phyloP scores from a whole-genome alignment of 2,888 invertebrate genomes.

The Lithophane socia region DNA sequence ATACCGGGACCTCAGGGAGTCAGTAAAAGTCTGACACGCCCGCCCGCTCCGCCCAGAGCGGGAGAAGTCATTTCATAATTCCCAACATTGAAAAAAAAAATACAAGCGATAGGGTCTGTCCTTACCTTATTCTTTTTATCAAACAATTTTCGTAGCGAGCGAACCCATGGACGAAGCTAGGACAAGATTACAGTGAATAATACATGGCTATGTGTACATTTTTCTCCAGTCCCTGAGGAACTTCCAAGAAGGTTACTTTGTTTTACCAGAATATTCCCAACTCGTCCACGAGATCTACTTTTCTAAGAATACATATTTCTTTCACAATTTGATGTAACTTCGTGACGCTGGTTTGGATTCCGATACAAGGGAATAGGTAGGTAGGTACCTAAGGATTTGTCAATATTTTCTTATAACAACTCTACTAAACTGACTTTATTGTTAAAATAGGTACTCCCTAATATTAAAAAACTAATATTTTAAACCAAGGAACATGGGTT shows the following conservation, averaged over 20 bases:
- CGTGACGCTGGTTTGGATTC: neutral
- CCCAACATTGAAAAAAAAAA: no score
- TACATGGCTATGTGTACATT: conserved; percentile 40
- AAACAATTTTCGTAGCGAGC: conserved; percentile 4
- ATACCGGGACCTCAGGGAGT: no score
- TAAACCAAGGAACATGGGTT: neutral
- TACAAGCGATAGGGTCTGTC: neutral
- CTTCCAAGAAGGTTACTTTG: conserved; percentile 44
- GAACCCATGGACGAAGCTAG: conserved; percentile 17
- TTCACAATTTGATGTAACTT: conserved; percentile 37
- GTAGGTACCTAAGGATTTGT: neutral
- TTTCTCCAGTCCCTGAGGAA: conserved; percentile 52
- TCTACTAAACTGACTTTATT: no score
- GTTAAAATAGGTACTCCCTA: no score
- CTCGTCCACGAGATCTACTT: conserved; percentile 34
- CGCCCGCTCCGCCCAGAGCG: no score
- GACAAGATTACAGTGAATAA: conserved; percentile 42
- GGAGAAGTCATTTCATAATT: no score
- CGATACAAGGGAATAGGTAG: neutral
- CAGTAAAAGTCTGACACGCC: no score
- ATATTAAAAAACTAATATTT: neutral
- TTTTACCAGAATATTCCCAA: conserved; percentile 50
- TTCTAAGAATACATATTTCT: conserved; percentile 35
- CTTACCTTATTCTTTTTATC: neutral
- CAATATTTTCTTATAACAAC: neutral